These are phyloP conservation scores for Eunapius fragilis DNA, from an alignment of 37 sponge, comb jelly and placozoan genomes.

Conservation along the genomic window DNA sequence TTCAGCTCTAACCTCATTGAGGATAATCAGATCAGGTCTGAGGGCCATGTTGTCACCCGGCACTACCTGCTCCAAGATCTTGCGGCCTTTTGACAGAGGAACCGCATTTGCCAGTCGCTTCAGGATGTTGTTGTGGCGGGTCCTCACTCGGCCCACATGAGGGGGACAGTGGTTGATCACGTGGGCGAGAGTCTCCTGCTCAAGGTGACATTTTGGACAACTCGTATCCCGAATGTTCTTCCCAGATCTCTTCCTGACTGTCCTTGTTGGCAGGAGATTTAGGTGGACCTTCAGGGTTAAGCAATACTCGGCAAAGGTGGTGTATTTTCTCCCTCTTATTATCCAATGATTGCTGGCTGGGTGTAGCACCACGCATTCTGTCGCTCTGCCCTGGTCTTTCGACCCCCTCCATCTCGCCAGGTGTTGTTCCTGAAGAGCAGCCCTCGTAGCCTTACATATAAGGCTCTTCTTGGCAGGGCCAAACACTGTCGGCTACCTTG, in stretches of 20 bases:
- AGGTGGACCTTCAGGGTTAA: not conserved
- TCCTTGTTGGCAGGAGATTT: conserved; percentile 10
- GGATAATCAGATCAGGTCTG: not conserved
- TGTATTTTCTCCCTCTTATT: conserved; percentile 1
- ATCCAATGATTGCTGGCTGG: conserved; percentile 20
- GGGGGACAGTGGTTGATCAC: not conserved
- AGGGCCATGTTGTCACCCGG: not conserved
- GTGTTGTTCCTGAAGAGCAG: no score
- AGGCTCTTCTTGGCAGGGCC: not conserved
- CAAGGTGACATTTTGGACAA: not conserved
- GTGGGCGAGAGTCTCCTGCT: not conserved
- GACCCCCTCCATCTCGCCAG: not conserved
- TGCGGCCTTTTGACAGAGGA: not conserved
- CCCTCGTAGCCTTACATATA: no score
- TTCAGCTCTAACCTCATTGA: not conserved
- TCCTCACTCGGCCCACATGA: not conserved
- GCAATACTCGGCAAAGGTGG: conserved; percentile 23
- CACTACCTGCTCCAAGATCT: not conserved
- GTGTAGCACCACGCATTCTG: not conserved
- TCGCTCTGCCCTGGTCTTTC: not conserved
- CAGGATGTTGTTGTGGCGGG: not conserved
- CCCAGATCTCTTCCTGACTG: conserved; percentile 30
- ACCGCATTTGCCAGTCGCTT: no score
- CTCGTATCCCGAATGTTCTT: not conserved
- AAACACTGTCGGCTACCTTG: no score